These are phyloP conservation scores for Lasioglossum albipes DNA, from an alignment of 1,140 invertebrate species.

Conservation along the genomic window DNA sequence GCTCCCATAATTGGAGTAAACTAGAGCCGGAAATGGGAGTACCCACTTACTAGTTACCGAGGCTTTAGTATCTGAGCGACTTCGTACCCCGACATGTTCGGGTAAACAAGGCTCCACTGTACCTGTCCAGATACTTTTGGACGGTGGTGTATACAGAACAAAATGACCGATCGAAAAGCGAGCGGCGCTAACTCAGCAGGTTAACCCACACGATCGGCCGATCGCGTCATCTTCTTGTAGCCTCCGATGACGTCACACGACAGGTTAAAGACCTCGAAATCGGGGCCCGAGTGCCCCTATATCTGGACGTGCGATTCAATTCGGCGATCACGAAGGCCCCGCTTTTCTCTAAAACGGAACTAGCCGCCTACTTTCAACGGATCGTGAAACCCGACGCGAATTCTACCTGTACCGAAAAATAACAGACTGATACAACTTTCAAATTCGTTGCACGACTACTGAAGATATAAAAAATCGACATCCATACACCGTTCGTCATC, in stretches of 20 bases:
- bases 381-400: neutral
- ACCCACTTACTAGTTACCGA: too few relatives aligned
- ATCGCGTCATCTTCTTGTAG: slow-evolving; percentile 66
- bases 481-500: neutral
- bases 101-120: too few relatives aligned
- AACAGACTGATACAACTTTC: neutral
- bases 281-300: slow-evolving; percentile 6
- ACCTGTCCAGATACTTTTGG: too few relatives aligned
- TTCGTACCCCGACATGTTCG: too few relatives aligned
- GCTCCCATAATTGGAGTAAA: too few relatives aligned
- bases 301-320: slow-evolving; percentile 32
- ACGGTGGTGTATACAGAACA: neutral
- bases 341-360: slow-evolving; percentile 24
- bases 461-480: neutral
- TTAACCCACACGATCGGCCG: slow-evolving; percentile 64
- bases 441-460: neutral
- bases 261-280: slow-evolving; percentile 60
- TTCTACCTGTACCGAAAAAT: neutral
- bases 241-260: slow-evolving; percentile 59
- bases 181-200: slow-evolving; percentile 59
- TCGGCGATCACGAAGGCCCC: slow-evolving; percentile 19
- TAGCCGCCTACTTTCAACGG: neutral
- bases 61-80: too few relatives aligned
- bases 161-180: slow-evolving; percentile 55
- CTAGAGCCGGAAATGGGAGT: too few relatives aligned